Percentiles rank a stretch among this genome's conserved stretches.
phyloP scores from a whole-genome alignment of 2,888 invertebrate species.

The Gandaritis pyraliata region DNA sequence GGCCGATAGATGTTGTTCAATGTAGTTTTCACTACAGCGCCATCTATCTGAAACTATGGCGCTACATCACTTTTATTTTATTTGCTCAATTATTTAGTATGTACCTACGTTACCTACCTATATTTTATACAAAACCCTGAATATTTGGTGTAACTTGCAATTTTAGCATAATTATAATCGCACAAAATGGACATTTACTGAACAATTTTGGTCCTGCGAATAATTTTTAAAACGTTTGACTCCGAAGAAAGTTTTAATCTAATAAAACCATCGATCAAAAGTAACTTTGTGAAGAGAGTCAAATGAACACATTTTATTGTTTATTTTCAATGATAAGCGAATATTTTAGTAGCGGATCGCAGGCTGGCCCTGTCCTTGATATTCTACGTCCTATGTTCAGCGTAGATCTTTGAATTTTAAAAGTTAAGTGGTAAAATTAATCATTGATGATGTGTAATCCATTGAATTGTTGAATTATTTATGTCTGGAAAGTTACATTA shows the following conservation, averaged over 20 bases:
- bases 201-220: conserved; percentile 5
- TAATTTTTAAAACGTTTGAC: conserved; percentile 10
- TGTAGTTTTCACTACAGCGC: no score
- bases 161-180: conserved; percentile 24
- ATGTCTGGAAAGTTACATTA: conserved; percentile 80
- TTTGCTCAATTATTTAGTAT: conserved; percentile 49
- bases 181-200: conserved; percentile 22
- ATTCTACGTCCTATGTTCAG: conserved; percentile 53
- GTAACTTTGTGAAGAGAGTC: neutral
- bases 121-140: conserved; percentile 28
- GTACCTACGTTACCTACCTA: conserved; percentile 3
- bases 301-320: conserved; percentile 7
- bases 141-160: conserved; percentile 26
- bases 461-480: conserved; percentile 80
- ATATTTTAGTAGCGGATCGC: conserved; percentile 58
- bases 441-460: conserved; percentile 65
- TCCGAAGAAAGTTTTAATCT: neutral
- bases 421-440: conserved; percentile 50
- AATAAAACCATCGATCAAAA: neutral
- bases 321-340: conserved; percentile 30
- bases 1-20: no score
- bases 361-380: conserved; percentile 77
- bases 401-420: conserved; percentile 47
- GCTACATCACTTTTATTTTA: conserved; percentile 27
- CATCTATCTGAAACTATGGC: neutral